Percentiles rank a stretch among this genome's conserved stretches.
phyloP scores from a whole-genome alignment of 2,113 vertebrate genomes.

The Saccopteryx bilineata region DNA sequence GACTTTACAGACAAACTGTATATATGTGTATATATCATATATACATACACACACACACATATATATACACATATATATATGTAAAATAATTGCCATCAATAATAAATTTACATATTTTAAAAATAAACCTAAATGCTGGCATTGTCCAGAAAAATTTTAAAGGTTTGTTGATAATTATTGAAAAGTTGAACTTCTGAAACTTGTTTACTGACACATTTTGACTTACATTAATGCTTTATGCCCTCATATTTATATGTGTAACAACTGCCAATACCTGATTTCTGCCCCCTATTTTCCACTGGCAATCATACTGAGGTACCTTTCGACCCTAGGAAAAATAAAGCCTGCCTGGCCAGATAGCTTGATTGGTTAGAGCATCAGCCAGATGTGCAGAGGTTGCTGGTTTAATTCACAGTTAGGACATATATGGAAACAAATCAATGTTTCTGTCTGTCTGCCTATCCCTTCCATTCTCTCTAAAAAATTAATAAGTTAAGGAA shows the following conservation, averaged over 20 bases:
- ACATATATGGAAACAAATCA: too few relatives aligned
- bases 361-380: too few relatives aligned
- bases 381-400: too few relatives aligned
- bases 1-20: too few relatives aligned
- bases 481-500: too few relatives aligned
- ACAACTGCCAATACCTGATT: neutral
- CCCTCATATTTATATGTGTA: neutral
- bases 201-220: conserved; percentile 83
- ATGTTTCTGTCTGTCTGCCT: too few relatives aligned
- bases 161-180: conserved; percentile 89
- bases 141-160: conserved; percentile 89
- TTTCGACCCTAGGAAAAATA: neutral
- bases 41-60: too few relatives aligned
- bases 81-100: neutral
- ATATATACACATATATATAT: too few relatives aligned
- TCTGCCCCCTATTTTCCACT: neutral
- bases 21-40: too few relatives aligned
- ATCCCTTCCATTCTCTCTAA: too few relatives aligned
- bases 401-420: too few relatives aligned
- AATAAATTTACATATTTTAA: neutral
- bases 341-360: too few relatives aligned
- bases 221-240: conserved; percentile 75
- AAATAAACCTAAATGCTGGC: conserved; percentile 88
- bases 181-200: conserved; percentile 88
- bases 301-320: neutral